Evolutionary conservation across 2,113 vertebrate genomes (phyloP), one percentile per base, ranked within the genome.

Genomic region (Mus spicilegus): DNA sequence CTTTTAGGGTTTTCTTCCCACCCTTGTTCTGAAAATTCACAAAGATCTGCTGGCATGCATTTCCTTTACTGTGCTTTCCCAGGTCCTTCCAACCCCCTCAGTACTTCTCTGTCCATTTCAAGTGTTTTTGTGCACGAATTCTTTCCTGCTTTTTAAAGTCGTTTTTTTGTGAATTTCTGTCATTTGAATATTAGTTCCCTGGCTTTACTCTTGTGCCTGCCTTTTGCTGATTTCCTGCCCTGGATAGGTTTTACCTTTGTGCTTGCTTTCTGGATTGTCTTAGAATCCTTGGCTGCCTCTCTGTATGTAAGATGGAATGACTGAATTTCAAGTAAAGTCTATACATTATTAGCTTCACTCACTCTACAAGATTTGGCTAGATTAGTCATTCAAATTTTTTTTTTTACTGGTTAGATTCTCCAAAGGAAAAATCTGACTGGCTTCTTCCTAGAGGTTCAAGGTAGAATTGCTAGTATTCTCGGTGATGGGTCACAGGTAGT

Each of bases 131-230:
- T 73, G 24, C 22, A 36, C 30, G 17, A 72, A 36, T 88, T 72
- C 7, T 85, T 87, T 93, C 72, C 61, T 56, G 90, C 16, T 78
- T 91, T 96, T 75, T 75, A 69, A 30, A 58, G 13, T 33, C 54
- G 3, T 96, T 16, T 84, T 65, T 70, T 42, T 89, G 91, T 91
- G 26, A 89, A 76, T 42, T 63, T 63, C 36, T 65, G 4, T 63
- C 56, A 80, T 65, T 93, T 93, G 75, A 11, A n/a, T 65, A 63
- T 14, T 49, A 2, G 65, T 16, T 5, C 26, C 54, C 42, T 12
- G 8, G 19, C 7, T 65, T 30, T 70, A 8, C n/a, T 89, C 51
- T 54, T 95, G 19, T 81, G 58, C 46, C 61, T 82, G 5, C 54
- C n/a, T 61, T 84, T 22, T n/a, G 58, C 49, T 73, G 8, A 11